These are phyloP conservation scores for Lycaon pictus DNA, from an alignment of 2,113 vertebrate species.

Conservation along the genomic window DNA sequence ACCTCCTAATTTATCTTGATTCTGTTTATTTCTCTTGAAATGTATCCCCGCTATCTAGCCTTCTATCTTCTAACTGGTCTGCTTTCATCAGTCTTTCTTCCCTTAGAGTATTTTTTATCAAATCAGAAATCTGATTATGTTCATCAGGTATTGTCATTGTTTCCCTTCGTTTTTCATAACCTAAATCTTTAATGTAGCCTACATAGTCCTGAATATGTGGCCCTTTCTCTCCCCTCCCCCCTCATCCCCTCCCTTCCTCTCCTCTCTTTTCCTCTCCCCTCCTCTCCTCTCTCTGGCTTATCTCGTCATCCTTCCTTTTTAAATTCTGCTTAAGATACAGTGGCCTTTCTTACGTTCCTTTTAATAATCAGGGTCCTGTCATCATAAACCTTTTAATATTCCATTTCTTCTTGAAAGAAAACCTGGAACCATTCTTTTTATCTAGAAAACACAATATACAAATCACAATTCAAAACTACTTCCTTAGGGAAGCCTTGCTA, in stretches of 20 bases:
- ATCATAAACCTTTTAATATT: neutral
- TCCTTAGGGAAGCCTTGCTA: neutral
- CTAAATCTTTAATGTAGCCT: neutral
- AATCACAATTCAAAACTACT: neutral
- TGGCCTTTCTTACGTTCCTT: neutral
- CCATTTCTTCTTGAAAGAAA: slow-evolving; percentile 17
- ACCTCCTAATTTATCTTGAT: neutral
- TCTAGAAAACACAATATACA: neutral
- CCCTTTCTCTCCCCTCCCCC: neutral
- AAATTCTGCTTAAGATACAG: neutral
- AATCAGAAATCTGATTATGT: neutral
- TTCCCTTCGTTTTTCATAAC: neutral
- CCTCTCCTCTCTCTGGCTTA: neutral
- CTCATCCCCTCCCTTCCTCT: too few relatives aligned
- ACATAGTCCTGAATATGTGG: neutral
- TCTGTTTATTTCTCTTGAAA: neutral
- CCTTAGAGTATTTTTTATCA: neutral
- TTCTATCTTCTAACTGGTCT: neutral
- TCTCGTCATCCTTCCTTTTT: neutral
- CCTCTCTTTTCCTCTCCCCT: too few relatives aligned
- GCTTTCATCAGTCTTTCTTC: neutral
- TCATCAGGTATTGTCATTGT: neutral
- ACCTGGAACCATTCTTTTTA: neutral
- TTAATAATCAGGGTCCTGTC: neutral
- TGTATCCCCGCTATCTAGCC: neutral